Evolutionary conservation across 2,888 invertebrate genomes (phyloP), one percentile per base, ranked within the genome.

Genomic region (Gerosis bhagava): DNA sequence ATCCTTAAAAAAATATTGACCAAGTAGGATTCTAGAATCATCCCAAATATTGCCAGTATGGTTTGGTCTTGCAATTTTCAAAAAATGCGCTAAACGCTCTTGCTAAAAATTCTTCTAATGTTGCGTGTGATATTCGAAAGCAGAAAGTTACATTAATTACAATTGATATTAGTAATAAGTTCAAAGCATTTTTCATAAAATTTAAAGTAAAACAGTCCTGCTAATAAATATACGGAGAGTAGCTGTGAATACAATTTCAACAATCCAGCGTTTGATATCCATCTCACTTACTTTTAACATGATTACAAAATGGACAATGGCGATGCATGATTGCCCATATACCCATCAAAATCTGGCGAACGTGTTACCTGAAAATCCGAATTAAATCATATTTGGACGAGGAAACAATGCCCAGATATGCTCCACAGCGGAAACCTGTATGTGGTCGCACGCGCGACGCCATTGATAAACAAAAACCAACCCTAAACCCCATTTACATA

Each of bases 321-420:
- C 6, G 19, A 24, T 31, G 45, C 45, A 37, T 45, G 45, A 45
- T 36, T 31, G 31, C 31, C 12, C 37, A 10, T 19, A 25, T n/a
- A n/a, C n/a, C 58, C 60, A 48, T 47, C 67, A 63, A 73, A 70
- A 73, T 73, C 73, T 67, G 73, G 62, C 63, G 63, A n/a, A n/a
- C n/a, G n/a, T n/a, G n/a, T 66, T 76, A 77, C 78, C 78, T 75
- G 77, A 70, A 73, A 72, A 73, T 75, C 73, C 73, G 70, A 62
- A 78, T 77, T 78, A 77, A 77, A 76, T 76, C 78, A 73, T 73
- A 77, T 75, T 71, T 67, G 67, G 66, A 73, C 65, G 62, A 59
- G 60, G 62, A 71, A 77, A 80, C 80, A 81, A 79, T 77, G 44
- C 35, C 43, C 49, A 47, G 47, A 44, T 47, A 40, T 37, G 64